Conservation (phyloP, 1,140 invertebrate species). For the Brachionus paranguensis region DNA sequence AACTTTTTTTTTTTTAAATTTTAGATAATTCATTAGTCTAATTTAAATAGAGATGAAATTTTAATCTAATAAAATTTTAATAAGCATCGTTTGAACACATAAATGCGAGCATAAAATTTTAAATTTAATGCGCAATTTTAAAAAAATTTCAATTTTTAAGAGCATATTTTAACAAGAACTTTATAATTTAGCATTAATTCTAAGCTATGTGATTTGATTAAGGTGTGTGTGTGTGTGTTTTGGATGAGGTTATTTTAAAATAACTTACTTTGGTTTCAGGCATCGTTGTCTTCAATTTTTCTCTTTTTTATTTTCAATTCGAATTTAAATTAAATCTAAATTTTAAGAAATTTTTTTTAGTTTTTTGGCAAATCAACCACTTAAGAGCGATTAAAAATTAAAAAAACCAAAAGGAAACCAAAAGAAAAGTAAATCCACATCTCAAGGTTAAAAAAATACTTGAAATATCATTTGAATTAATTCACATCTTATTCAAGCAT, state of each 20-base stretch:
- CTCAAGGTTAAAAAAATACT: no score
- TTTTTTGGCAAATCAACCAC: not conserved
- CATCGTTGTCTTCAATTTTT: not conserved
- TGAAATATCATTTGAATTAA: no score
- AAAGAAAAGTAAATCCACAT: no score
- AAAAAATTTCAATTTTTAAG: not conserved
- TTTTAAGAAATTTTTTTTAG: not conserved
- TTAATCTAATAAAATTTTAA: not conserved
- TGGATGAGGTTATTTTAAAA: not conserved
- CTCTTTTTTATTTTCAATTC: not conserved
- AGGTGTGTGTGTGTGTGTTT: not conserved
- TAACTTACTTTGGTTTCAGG: slow-evolving; percentile 30
- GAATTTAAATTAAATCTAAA: not conserved
- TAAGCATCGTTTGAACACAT: not conserved
- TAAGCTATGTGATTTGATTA: not conserved
- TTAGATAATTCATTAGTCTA: not conserved
- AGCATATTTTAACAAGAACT: not conserved
- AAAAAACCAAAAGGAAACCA: not conserved
- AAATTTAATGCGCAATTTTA: not conserved
- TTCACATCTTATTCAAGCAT: no score
- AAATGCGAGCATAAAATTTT: not conserved
- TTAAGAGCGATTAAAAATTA: not conserved
- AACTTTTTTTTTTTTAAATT: not conserved
- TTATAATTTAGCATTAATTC: not conserved
- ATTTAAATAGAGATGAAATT: not conserved